Base-by-base conservation (phyloP, 1,140 invertebrate genomes). In the Drosophila guanche region DNA sequence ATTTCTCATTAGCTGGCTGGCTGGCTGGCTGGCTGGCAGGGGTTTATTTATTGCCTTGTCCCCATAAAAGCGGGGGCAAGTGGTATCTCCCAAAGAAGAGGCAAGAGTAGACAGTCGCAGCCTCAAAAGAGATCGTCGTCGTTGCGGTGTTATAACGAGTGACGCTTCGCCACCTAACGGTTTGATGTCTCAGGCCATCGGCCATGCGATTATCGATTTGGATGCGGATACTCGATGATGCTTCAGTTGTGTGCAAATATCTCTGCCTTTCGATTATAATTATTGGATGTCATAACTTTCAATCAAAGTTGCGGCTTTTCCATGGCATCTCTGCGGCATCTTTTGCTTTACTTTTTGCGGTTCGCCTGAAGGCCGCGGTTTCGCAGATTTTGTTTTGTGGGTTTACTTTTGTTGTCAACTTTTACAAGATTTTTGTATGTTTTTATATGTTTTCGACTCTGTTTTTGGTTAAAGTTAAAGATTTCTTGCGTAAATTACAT, bases 401-500 rank as follows among this genome's bases (percentile, higher is more conserved):
- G 10, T 37, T 37, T 37, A 12, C 33, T 12, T 12, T 37, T 33
- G 29, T 33, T 33, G 29, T 10, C 10, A 10, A 33, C 8, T 33
- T 33, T 33, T 33, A 10, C 29, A 8, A 10, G 29, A 6, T 33
- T 37, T 37, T 37, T 10, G 33, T 37, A 12, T 37, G 33, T 37
- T 37, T 37, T 12, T 12, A 10, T 12, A 4, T 10, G 8, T 33
- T 8, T 33, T 33, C 8, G 29, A 3, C 8, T 33, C 5, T 48
- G 25, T 23, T 40, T 23, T 51, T 59, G 23, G 51, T 33, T 33
- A 10, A 33, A 33, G 8, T 54, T 59, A 51, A 59, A 59, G n/a
- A 40, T 55, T 54, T 53, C 47, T 72, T 52, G 71, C 57, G 68
- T 76, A 76, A 76, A 75, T 71, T 71, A 75, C 68, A 60, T 71